Base-by-base conservation (phyloP, 2,888 invertebrate genomes). In the Sussaba pulchella region DNA sequence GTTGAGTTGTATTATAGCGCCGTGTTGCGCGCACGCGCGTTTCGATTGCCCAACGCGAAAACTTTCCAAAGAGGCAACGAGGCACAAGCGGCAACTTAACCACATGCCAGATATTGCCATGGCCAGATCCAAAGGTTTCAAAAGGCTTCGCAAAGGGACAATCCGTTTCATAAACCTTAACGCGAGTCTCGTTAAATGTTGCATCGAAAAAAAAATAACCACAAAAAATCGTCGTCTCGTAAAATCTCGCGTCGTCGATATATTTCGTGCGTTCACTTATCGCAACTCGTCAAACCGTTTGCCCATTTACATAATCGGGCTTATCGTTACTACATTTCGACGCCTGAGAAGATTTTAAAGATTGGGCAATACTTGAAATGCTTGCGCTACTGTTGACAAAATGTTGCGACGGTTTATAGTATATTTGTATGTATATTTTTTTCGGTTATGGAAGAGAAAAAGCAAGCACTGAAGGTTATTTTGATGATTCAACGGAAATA, bases 41-140 rank as follows among this genome's bases (percentile, higher is more conserved):
- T 63, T 67, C 67, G 80, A 80, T 80, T 80, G 76, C 80, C 80
- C 76, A 80, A 80, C 80, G 66, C 80, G 67, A 72, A 80, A 80
- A 80, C 80, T 80, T 80, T 80, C 80, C 80, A 80, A 80, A 80
- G 80, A 80, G 80, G 80, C 76, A 72, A 80, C 76, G 72, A 9
- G 67, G 41, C 80, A 72, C 71, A 64, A 61, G 43, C 69, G 19
- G 39, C 24, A 26, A 54, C 70, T 24, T 54, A 31, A 31, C 41
- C 59, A 47, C 54, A 39, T 19, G 45, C 52, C n/a, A n/a, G n/a
- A n/a, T n/a, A n/a, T n/a, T n/a, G n/a, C n/a, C n/a, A n/a, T n/a
- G n/a, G n/a, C n/a, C n/a, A n/a, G n/a, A n/a, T n/a, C n/a, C n/a
- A n/a, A n/a, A n/a, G n/a, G n/a, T n/a, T n/a, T n/a, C n/a, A n/a